Percentiles rank a stretch among this genome's conserved stretches.
Evolutionary conservation across 2,113 vertebrate genomes (phyloP).

Genomic region (Dasyprocta punctata): DNA sequence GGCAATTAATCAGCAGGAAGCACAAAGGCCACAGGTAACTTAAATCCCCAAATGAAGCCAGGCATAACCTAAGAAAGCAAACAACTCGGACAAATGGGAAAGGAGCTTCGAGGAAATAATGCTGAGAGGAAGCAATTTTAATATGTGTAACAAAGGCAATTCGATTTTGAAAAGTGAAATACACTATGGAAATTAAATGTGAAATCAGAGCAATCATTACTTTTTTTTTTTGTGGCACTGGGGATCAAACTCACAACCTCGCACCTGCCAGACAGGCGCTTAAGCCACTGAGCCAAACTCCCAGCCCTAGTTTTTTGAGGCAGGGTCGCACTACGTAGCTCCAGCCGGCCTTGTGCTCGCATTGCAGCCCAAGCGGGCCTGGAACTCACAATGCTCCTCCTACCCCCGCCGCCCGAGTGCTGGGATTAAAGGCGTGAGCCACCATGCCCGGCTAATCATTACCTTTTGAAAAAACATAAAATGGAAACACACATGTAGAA

Average conservation of each 20-base stretch:
- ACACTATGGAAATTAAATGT: not conserved
- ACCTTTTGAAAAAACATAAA: not conserved
- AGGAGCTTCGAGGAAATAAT: not conserved
- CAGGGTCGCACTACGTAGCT: no score
- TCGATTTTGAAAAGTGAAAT: not conserved
- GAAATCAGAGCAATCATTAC: not conserved
- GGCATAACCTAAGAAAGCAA: not conserved
- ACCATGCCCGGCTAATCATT: no score
- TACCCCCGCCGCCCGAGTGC: no score
- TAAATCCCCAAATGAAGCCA: not conserved
- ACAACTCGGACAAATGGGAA: not conserved
- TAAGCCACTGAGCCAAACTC: no score
- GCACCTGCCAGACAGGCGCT: no score
- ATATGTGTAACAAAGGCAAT: not conserved
- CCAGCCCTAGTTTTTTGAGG: no score
- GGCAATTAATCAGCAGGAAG: not conserved
- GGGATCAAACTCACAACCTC: no score
- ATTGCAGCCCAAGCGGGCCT: no score
- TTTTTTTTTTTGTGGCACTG: no score
- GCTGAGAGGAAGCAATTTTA: not conserved
- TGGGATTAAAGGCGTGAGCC: no score
- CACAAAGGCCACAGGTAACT: not conserved
- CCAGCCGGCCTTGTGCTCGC: no score
- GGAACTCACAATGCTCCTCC: no score
- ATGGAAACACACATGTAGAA: not conserved